These are phyloP conservation scores for Acronicta aceris DNA, from an alignment of 2,888 invertebrate genomes.

Conservation along the genomic window DNA sequence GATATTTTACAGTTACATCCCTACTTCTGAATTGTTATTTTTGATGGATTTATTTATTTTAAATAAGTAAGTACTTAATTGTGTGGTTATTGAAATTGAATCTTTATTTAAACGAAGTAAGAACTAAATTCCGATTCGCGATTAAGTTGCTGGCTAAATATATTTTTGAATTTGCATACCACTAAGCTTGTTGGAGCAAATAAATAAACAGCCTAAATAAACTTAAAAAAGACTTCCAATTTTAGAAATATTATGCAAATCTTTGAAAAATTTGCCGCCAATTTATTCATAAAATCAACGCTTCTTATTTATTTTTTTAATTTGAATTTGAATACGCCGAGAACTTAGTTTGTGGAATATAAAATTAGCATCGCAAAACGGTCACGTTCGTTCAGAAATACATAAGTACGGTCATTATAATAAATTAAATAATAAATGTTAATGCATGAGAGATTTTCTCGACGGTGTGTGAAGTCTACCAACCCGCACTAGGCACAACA, in stretches of 20 bases:
- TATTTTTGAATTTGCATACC: constrained; percentile 18
- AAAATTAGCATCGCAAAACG: background rate
- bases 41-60: background rate
- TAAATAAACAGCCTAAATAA: constrained; percentile 22
- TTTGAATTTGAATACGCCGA: constrained; percentile 9
- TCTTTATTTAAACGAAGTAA: background rate
- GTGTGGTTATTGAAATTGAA: background rate
- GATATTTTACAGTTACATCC: constrained; percentile 26
- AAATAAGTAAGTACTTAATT: background rate
- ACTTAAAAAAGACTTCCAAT: background rate
- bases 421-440: no score
- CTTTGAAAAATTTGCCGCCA: constrained; percentile 4
- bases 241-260: constrained; percentile 26
- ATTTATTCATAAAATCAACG: constrained; percentile 23
- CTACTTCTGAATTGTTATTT: constrained; percentile 6
- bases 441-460: background rate
- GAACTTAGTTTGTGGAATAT: background rate
- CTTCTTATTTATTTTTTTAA: constrained; percentile 1
- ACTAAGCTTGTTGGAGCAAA: constrained; percentile 13
- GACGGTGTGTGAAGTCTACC: no score
- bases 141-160: background rate
- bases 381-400: background rate
- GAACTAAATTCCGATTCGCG: background rate
- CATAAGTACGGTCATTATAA: background rate
- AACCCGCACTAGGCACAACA: no score